A percentile compares a stretch with the other conserved stretches of the same genome.
These are phyloP conservation scores for Trachelus troglodyta DNA, from an alignment of 2,888 invertebrate species.

Conservation along the genomic window DNA sequence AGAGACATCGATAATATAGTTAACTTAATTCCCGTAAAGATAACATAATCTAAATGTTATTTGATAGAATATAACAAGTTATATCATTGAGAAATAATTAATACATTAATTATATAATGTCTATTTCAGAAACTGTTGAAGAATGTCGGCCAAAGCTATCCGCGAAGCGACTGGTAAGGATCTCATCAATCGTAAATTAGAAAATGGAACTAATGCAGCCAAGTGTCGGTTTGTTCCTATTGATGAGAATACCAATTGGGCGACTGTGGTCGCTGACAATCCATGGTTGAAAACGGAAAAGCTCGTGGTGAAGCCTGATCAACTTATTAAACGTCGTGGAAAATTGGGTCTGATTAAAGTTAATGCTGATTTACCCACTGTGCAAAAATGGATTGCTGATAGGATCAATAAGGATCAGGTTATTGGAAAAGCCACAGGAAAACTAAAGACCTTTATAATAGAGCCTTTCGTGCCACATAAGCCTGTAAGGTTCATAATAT, in stretches of 20 bases:
- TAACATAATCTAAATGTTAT: neutral
- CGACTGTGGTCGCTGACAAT: constrained; percentile 78
- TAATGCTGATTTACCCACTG: constrained; percentile 83
- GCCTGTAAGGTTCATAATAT: constrained; percentile 71
- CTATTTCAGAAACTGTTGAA: constrained; percentile 31
- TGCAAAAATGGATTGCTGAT: constrained; percentile 87
- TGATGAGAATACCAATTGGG: constrained; percentile 82
- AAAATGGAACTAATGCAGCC: constrained; percentile 73
- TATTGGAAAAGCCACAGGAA: constrained; percentile 90
- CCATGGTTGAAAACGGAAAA: constrained; percentile 90
- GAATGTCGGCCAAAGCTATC: constrained; percentile 97
- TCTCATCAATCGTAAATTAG: constrained; percentile 86
- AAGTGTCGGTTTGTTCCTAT: constrained; percentile 87
- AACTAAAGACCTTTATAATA: constrained; percentile 92
- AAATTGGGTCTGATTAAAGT: constrained; percentile 97
- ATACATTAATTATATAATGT: neutral
- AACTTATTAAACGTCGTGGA: constrained; percentile 97
- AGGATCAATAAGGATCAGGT: constrained; percentile 87
- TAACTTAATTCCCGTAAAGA: neutral
- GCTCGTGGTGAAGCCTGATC: constrained; percentile 99
- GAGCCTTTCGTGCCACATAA: constrained; percentile 96
- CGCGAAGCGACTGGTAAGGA: constrained; percentile 95
- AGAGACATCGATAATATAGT: neutral
- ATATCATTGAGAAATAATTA: neutral
- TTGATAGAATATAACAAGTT: neutral